A percentile compares a stretch with the other conserved stretches of the same genome.
phyloP scores from a whole-genome alignment of 2,797 vertebrate genomes.

The Dromococcyx pavoninus region DNA sequence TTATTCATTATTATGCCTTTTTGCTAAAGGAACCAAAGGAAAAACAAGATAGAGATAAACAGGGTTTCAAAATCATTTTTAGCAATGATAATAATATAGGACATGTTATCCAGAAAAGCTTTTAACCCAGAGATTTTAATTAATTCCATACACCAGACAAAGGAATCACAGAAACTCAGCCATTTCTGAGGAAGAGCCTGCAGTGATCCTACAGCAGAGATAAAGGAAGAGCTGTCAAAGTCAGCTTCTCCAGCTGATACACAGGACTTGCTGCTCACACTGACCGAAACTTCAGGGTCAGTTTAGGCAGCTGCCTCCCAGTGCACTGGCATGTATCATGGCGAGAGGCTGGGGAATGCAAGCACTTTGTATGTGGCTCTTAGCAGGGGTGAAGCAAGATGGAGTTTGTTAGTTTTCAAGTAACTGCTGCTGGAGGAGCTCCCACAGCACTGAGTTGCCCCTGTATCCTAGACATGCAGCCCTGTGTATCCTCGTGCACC shows the following conservation, averaged over 20 bases:
- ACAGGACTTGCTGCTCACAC: neutral
- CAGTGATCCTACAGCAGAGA: neutral
- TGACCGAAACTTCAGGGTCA: neutral
- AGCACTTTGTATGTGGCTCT: neutral
- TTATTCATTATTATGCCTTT: neutral
- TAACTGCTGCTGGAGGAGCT: neutral
- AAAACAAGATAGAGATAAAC: conserved; percentile 2
- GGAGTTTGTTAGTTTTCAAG: neutral
- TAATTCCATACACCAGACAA: conserved; percentile 2
- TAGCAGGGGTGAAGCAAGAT: neutral
- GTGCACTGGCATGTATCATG: neutral
- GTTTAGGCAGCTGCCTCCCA: neutral
- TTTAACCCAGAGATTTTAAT: conserved; percentile 6
- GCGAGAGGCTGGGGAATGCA: neutral
- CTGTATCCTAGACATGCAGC: neutral
- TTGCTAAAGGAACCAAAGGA: neutral
- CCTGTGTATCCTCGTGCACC: fast-evolving
- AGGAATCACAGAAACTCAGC: neutral
- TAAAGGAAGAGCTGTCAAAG: neutral
- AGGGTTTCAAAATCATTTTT: neutral
- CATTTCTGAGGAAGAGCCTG: neutral
- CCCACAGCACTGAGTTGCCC: fast-evolving
- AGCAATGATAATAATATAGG: neutral
- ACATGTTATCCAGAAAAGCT: conserved; percentile 8
- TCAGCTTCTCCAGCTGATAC: neutral